Conservation (phyloP, 2,797 vertebrate genomes). For the Coilia nasus region DNA sequence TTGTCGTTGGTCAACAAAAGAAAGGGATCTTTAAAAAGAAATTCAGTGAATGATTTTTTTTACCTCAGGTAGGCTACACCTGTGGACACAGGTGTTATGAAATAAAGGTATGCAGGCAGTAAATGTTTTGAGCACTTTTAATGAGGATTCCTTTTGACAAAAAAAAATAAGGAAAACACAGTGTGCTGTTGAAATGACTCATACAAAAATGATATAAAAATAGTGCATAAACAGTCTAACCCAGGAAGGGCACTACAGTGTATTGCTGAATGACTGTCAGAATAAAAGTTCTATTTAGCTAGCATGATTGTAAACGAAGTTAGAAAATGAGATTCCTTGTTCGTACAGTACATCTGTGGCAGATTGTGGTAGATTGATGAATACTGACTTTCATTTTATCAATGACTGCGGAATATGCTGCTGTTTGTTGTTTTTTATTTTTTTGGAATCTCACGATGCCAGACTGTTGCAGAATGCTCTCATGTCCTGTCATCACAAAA, state of each 20-base stretch:
- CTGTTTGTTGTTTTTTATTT: too few species aligned
- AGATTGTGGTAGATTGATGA: neutral
- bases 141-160: neutral
- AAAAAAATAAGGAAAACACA: neutral
- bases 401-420: neutral
- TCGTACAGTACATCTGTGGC: neutral
- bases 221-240: neutral
- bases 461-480: neutral
- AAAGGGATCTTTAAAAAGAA: neutral
- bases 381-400: neutral
- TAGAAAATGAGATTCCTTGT: neutral
- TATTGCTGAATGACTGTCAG: neutral
- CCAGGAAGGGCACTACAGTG: neutral
- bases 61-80: too few species aligned
- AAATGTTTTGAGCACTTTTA: neutral
- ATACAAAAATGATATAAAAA: conserved; percentile 4
- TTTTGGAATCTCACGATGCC: too few species aligned
- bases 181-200: neutral
- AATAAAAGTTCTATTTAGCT: neutral
- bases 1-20: too few species aligned
- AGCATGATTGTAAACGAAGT: neutral
- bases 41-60: neutral
- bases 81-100: too few species aligned
- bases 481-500: neutral
- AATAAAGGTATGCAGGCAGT: too few species aligned